These are phyloP conservation scores for Nezara viridula DNA, from an alignment of 2,888 invertebrate genomes.

Conservation along the genomic window DNA sequence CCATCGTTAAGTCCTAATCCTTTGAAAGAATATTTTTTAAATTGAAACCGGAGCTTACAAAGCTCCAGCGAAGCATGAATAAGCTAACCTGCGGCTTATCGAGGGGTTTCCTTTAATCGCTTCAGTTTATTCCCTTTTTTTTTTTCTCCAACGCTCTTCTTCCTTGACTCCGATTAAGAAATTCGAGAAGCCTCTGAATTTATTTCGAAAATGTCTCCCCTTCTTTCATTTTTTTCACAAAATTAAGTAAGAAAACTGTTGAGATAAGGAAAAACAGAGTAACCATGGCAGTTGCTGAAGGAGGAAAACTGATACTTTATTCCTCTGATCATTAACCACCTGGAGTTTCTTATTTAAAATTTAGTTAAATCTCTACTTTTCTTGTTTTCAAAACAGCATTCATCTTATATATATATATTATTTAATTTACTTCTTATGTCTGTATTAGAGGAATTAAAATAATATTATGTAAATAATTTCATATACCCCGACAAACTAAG, in stretches of 20 bases:
- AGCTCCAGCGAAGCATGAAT: not conserved
- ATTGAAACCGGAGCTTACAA: conserved; percentile 30
- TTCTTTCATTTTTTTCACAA: not conserved
- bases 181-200: not conserved
- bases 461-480: no score
- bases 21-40: conserved; percentile 35
- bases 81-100: conserved; percentile 29
- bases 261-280: not conserved
- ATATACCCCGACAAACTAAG: no score
- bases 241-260: not conserved
- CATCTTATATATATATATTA: no score
- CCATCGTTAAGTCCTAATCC: conserved; percentile 24
- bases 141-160: not conserved
- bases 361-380: no score
- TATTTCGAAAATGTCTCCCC: not conserved
- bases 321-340: not conserved
- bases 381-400: no score
- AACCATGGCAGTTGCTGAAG: not conserved
- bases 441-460: no score
- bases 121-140: not conserved
- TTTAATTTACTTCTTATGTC: no score
- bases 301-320: not conserved
- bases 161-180: not conserved
- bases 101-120: conserved; percentile 33
- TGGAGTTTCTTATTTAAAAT: no score